Conservation (phyloP, 2,113 vertebrate species). For the Atractosteus spatula region DNA sequence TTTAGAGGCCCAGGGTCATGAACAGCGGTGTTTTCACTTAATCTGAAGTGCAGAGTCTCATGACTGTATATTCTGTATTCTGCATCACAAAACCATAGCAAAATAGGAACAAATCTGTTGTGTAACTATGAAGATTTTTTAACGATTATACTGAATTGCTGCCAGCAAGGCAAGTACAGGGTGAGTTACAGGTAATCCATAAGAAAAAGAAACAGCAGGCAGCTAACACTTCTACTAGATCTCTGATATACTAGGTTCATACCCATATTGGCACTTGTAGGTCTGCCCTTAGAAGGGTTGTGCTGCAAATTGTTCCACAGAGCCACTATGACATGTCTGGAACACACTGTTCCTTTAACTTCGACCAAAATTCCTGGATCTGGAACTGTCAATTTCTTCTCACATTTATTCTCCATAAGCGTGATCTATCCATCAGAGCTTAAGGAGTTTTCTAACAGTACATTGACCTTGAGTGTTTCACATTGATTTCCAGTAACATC, state of each 20-base stretch:
- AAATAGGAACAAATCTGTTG: conserved; percentile 49
- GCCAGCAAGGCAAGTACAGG: conserved; percentile 64
- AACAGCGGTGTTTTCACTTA: conserved; percentile 14
- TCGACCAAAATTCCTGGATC: conserved; percentile 54
- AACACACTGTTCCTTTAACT: conserved; percentile 45
- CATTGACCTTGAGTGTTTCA: conserved; percentile 97
- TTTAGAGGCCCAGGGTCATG: conserved; percentile 12
- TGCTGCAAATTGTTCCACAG: conserved; percentile 60
- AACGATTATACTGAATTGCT: conserved; percentile 55
- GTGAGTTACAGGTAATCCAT: conserved; percentile 75
- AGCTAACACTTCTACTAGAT: conserved; percentile 69
- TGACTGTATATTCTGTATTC: conserved; percentile 10
- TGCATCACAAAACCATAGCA: conserved; percentile 6
- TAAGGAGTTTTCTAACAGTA: conserved; percentile 97
- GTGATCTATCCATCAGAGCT: conserved; percentile 90
- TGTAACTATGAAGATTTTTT: conserved; percentile 42
- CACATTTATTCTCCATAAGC: conserved; percentile 74
- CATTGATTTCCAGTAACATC: conserved; percentile 98
- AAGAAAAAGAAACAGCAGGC: conserved; percentile 66
- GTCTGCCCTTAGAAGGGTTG: conserved; percentile 49
- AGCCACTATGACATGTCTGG: conserved; percentile 59
- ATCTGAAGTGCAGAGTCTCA: conserved; percentile 11
- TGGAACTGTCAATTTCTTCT: conserved; percentile 81
- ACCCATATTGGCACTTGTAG: conserved; percentile 55
- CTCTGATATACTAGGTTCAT: conserved; percentile 58